These are phyloP conservation scores for Drosophila stalkeri DNA, from an alignment of 2,888 invertebrate species.

Conservation along the genomic window DNA sequence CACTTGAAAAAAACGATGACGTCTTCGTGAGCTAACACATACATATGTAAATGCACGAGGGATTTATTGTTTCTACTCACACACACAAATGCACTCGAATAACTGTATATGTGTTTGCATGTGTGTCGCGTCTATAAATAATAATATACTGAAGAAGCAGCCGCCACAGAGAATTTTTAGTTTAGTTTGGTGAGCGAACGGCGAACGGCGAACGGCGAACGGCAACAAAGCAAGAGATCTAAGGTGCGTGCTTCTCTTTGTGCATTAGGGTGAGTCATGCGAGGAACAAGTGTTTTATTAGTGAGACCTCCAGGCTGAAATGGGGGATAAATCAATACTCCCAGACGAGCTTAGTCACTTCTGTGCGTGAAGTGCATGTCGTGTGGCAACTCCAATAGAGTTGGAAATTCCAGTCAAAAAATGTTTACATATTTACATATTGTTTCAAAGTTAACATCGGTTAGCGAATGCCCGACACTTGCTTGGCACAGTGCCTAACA, in stretches of 20 bases:
- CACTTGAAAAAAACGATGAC: conserved; percentile 52
- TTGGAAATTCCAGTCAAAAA: conserved; percentile 5
- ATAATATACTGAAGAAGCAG: conserved; percentile 40
- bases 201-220: neutral
- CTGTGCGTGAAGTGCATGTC: conserved; percentile 24
- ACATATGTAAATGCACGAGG: conserved; percentile 18
- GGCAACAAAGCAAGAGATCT: conserved; percentile 37
- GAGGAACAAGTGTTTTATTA: conserved; percentile 43
- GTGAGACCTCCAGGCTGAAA: conserved; percentile 5
- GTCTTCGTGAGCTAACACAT: conserved; percentile 24
- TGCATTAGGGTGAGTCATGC: conserved; percentile 73
- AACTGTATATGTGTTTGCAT: conserved; percentile 16
- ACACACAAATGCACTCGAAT: neutral
- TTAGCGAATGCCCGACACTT: neutral
- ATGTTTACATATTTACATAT: neutral
- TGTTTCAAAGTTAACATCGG: neutral
- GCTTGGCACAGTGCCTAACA: conserved; percentile 65
- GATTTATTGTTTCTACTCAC: conserved; percentile 59
- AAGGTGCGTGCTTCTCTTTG: conserved; percentile 52
- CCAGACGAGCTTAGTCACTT: conserved; percentile 57
- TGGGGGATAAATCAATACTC: conserved; percentile 63
- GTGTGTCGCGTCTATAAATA: conserved; percentile 63
- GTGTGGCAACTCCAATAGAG: conserved; percentile 9
- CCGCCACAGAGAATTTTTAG: conserved; percentile 37
- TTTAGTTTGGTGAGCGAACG: conserved; percentile 6